Evolutionary conservation across 2,888 invertebrate genomes (phyloP), one percentile per base, ranked within the genome.

Genomic region (Aphodius sticticus): DNA sequence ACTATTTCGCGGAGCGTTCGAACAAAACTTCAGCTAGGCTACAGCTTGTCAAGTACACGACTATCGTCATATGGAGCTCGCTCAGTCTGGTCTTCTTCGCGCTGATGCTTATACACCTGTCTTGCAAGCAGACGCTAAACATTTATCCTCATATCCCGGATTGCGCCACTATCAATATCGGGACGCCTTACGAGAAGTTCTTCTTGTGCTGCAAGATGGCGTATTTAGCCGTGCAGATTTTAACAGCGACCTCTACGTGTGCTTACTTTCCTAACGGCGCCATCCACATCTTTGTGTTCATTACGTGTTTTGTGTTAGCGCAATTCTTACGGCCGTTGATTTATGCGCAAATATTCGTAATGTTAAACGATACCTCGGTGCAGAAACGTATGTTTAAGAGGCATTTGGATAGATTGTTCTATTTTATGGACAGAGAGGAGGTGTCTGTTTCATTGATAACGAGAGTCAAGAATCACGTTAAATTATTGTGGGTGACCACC

Each of bases 371-470:
- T 71, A 12, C n/a, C 6, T n/a, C 71, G 0, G 35, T 71, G 4
- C 0, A 16, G 71, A 71, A 71, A 16, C 16, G 35, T 4, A 36
- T 26, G 37, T 79, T 69, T 16, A 16, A 15, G 38, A n/a, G 70
- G 26, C 69, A 16, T 69, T 16, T 70, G 6, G 78, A 81, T 26
- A 76, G 79, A 6, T 69, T 81, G 37, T 16, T 69, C 69, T 79
- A 78, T 38, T 81, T 79, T 37, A 70, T 79, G 38, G 38, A 74
- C 6, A 38, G 76, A 15, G 81, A 78, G 16, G 76, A 77, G 3
- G 81, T 81, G 15, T 81, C 81, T 2, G 36, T 76, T 5, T 78
- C 80, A 14, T 75, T 78, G 16, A 70, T 78, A n/a, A 69, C 76
- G 36, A 76, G 77, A 72, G 78, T 78, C 36, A 72, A 69, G 26